Percentiles rank a stretch among this genome's conserved stretches.
Evolutionary conservation across 1,140 invertebrate genomes (phyloP).

Genomic region (Drosophila tsacasi): DNA sequence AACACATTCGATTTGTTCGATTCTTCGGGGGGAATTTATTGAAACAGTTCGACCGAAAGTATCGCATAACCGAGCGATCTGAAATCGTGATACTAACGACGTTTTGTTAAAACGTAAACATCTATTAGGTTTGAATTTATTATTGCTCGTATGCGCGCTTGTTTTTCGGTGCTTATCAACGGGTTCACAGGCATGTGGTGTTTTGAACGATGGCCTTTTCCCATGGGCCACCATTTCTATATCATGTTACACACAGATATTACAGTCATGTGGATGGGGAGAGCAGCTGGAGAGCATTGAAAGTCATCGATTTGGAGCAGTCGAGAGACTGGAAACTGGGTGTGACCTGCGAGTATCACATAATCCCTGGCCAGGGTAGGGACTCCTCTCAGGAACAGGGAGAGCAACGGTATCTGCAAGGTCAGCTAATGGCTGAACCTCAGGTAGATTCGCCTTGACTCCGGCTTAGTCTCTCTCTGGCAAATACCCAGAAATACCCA

Average conservation of each 20-base stretch:
- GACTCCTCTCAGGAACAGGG: conserved; percentile 9
- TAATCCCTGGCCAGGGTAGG: conserved; percentile 1
- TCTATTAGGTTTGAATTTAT: conserved; percentile 27
- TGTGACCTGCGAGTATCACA: conserved; percentile 21
- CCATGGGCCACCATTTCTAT: conserved; percentile 34
- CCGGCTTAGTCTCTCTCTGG: conserved; percentile 48
- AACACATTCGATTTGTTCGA: conserved; percentile 41
- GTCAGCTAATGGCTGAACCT: conserved; percentile 35
- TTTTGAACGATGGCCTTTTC: conserved; percentile 30
- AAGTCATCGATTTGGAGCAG: conserved; percentile 52
- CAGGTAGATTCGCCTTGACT: conserved; percentile 78
- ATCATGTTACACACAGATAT: conserved; percentile 36
- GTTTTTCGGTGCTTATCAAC: conserved; percentile 18
- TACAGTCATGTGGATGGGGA: conserved; percentile 58
- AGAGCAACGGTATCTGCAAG: conserved; percentile 37
- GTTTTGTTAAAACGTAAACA: conserved; percentile 39
- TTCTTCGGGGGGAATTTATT: conserved; percentile 5
- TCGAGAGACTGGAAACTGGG: conserved; percentile 50
- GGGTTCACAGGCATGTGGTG: conserved; percentile 36
- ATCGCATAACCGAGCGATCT: conserved; percentile 25
- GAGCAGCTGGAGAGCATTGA: conserved; percentile 53
- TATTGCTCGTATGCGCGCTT: not conserved
- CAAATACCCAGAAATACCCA: conserved; percentile 54
- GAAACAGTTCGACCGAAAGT: conserved; percentile 9
- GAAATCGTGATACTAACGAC: conserved; percentile 18